These are phyloP conservation scores for Hirtodrosophila confusa DNA, from an alignment of 2,888 invertebrate genomes.

Conservation along the genomic window DNA sequence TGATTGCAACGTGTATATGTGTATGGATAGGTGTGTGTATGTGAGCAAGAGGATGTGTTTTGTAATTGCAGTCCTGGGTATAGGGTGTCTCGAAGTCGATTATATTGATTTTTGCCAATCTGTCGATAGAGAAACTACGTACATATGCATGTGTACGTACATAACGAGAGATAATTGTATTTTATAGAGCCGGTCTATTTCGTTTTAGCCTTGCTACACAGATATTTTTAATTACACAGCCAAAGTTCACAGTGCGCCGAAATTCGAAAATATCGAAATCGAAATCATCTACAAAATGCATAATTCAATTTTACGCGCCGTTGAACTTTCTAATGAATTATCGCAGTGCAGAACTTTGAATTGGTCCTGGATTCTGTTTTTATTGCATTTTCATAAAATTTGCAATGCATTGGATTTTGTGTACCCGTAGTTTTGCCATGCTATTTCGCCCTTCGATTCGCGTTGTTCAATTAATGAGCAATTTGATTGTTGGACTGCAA, in stretches of 20 bases:
- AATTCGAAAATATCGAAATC: conserved; percentile 53
- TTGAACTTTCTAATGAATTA: conserved; percentile 73
- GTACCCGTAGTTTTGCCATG: conserved; percentile 15
- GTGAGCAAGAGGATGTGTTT: too few relatives aligned
- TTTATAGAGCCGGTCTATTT: conserved; percentile 2
- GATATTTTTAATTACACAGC: conserved; percentile 50
- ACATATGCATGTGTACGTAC: too few relatives aligned
- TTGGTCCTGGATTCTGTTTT: conserved; percentile 46
- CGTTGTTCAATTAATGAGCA: conserved; percentile 64
- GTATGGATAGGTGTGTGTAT: too few relatives aligned
- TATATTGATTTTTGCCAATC: too few relatives aligned
- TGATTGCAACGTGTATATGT: too few relatives aligned
- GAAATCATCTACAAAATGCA: conserved; percentile 74
- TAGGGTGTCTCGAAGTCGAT: too few relatives aligned
- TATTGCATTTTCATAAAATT: conserved; percentile 69
- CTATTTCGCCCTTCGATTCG: conserved; percentile 23
- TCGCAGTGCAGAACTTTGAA: conserved; percentile 48
- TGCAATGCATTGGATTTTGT: conserved; percentile 44
- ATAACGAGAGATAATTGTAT: conserved; percentile 2
- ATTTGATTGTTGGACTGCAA: conserved; percentile 56
- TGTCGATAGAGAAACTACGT: too few relatives aligned
- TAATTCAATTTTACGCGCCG: conserved; percentile 76
- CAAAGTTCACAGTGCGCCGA: conserved; percentile 15
- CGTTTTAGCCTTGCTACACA: conserved; percentile 7
- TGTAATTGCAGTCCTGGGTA: too few relatives aligned